Evolutionary conservation across 2,113 vertebrate species (phyloP).

Genomic region (Tamias sibiricus): DNA sequence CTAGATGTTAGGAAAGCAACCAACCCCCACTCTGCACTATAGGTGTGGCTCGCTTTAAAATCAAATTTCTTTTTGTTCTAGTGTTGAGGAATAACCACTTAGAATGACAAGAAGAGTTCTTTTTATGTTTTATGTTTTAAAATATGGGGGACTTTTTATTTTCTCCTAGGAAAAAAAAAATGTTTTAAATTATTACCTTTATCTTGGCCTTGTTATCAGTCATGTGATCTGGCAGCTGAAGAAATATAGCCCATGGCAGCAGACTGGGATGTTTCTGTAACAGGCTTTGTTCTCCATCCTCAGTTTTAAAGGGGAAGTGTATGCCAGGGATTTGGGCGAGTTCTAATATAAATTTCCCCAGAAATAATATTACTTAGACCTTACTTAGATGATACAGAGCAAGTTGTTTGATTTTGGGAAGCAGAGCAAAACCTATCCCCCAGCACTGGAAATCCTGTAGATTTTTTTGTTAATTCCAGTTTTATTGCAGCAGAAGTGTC

Average conservation of each 20-base stretch:
- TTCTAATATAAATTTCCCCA: conserved; percentile 59
- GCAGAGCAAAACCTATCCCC: not conserved
- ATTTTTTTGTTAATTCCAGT: conserved; percentile 43
- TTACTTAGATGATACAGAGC: conserved; percentile 36
- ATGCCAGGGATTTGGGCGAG: conserved; percentile 32
- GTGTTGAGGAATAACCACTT: not conserved
- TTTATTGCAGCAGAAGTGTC: conserved; percentile 56
- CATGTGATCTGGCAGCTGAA: conserved; percentile 36
- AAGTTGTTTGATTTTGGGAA: conserved; percentile 9
- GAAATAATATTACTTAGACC: conserved; percentile 53
- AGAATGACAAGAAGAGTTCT: not conserved
- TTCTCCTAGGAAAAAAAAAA: not conserved
- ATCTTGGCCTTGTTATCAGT: conserved; percentile 47
- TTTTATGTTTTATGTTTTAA: conserved; percentile 41
- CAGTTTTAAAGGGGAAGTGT: conserved; percentile 26
- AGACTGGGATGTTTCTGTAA: conserved; percentile 16
- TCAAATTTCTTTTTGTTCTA: not conserved
- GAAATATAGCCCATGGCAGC: not conserved
- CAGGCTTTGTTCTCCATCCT: conserved; percentile 7
- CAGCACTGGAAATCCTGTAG: not conserved
- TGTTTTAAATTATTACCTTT: not conserved
- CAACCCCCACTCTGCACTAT: not conserved
- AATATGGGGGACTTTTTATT: conserved; percentile 7
- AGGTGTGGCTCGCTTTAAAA: not conserved
- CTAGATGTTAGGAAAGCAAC: not conserved